Base-by-base conservation (phyloP, 1,140 invertebrate species). In the Oryctes rhinoceros region DNA sequence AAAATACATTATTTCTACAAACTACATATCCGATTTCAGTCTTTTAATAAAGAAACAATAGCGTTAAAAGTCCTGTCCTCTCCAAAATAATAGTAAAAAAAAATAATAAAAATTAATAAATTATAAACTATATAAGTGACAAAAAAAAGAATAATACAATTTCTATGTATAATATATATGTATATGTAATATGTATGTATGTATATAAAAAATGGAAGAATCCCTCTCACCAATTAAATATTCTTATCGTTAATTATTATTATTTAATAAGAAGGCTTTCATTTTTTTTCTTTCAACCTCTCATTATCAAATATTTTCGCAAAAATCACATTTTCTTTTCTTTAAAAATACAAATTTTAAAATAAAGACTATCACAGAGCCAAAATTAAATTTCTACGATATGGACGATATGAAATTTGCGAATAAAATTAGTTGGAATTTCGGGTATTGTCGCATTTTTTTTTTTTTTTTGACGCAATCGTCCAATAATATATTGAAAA, bases 171-270 rank as follows among this genome's bases (percentile, higher is more conserved):
- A 44, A 47, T 76, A 76, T 76, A 47, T 47, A 76, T 76, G 75
- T 49, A 49, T 76, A 76, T 37, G 30, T 37, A 74, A 37, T 74
- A 74, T 76, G 37, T 76, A 47, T 47, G 75, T 76, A 76, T 80
- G 53, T 80, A 78, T 80, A 80, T 80, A 78, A 80, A 30, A 59
- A 78, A 78, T 80, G 79, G 79, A 80, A 80, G 79, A 78, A 75
- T 84, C 85, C 85, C 85, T 84, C 85, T 85, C 85, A 86, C 85
- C 85, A 82, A 82, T 82, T 84, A 85, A 79, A 81, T 82, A 85
- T 79, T 76, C 65, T 71, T 71, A 71, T 71, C 13, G 35, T 76
- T 59, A 44, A 47, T 37, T 76, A 76, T 49, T 76, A 76, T 76
- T 76, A 74, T 74, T 59, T 59, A 59, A 20, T 82, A 84, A 81